A percentile compares a stretch with the other conserved stretches of the same genome.
Evolutionary conservation across 2,888 invertebrate genomes (phyloP).

Genomic region (Syrista parreyssii): DNA sequence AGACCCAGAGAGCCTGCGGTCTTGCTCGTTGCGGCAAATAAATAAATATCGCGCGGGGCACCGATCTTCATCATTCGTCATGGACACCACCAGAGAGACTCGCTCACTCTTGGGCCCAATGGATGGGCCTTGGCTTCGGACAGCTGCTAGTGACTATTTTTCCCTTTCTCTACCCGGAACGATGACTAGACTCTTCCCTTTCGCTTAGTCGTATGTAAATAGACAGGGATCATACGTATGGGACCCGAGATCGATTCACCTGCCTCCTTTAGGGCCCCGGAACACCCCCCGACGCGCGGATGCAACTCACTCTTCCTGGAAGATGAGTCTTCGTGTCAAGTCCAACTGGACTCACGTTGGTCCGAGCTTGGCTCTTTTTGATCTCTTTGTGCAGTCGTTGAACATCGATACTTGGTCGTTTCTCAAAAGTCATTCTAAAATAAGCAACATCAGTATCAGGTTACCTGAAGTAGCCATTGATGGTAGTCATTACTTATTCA

Average conservation of each 20-base stretch:
- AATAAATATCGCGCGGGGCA: slow-evolving; percentile 4
- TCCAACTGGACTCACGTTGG: not conserved
- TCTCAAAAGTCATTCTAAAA: not conserved
- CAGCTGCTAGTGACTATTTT: not conserved
- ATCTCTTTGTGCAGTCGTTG: not conserved
- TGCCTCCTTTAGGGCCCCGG: not conserved
- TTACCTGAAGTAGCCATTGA: not conserved
- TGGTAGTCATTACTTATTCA: not conserved
- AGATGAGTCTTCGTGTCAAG: not conserved
- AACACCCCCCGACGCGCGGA: not conserved
- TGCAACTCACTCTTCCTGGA: not conserved
- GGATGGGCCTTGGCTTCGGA: not conserved
- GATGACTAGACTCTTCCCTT: not conserved
- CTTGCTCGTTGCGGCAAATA: not conserved
- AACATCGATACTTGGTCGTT: not conserved
- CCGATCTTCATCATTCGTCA: not conserved
- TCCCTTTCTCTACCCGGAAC: not conserved
- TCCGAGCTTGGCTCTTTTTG: not conserved
- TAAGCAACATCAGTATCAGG: not conserved
- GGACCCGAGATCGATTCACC: not conserved
- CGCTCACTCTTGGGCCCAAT: not conserved
- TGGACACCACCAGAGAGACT: not conserved
- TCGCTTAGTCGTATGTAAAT: not conserved
- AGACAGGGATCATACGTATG: not conserved
- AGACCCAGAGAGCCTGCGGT: slow-evolving; percentile 7